Evolutionary conservation across 2,113 vertebrate genomes (phyloP).

Genomic region (Leptobrachium leishanense): DNA sequence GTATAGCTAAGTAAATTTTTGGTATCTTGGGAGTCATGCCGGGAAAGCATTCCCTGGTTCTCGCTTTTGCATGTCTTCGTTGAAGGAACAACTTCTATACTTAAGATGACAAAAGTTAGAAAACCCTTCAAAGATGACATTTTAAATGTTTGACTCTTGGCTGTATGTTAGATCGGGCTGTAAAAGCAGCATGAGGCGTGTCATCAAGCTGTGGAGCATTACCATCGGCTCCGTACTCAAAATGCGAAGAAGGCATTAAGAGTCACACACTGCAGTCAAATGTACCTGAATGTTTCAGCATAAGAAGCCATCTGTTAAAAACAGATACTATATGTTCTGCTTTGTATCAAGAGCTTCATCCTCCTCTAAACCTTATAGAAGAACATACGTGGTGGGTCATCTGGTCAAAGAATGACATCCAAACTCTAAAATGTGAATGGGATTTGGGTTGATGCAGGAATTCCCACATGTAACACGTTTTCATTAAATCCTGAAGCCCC

Average conservation of each 20-base stretch:
- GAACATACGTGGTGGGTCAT: too few species aligned
- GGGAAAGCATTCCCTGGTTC: too few species aligned
- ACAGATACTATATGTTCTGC: neutral
- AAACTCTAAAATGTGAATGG: too few species aligned
- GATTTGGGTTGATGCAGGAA: neutral
- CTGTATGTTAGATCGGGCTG: neutral
- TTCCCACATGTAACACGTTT: constrained; percentile 14
- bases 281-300: neutral
- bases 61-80: too few species aligned
- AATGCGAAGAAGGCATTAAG: neutral
- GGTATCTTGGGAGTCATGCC: too few species aligned
- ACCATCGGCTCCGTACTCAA: neutral
- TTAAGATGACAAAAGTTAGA: too few species aligned
- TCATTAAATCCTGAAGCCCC: constrained; percentile 18
- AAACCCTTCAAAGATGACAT: too few species aligned
- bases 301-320: neutral
- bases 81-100: too few species aligned
- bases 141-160: neutral
- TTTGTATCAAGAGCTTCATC: neutral
- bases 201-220: neutral
- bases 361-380: too few species aligned
- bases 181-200: neutral
- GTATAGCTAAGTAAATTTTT: too few species aligned
- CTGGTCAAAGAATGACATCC: too few species aligned
- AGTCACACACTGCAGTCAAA: neutral